Percentiles rank a stretch among this genome's conserved stretches.
These are phyloP conservation scores for Phoxinus phoxinus DNA, from an alignment of 2,113 vertebrate species.

Conservation along the genomic window DNA sequence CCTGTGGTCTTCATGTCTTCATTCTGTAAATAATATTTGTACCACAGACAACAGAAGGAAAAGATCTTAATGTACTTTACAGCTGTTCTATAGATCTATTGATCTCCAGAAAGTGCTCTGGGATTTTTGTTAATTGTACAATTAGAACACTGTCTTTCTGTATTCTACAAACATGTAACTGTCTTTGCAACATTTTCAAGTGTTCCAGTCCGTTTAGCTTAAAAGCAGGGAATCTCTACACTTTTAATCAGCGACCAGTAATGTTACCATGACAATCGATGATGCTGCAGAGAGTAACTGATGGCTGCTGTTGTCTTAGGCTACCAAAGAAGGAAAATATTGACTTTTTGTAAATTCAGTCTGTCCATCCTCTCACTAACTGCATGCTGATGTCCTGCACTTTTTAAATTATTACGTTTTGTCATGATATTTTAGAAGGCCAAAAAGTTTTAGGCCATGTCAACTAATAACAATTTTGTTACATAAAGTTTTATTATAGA, in stretches of 20 bases:
- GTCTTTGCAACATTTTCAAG: not conserved
- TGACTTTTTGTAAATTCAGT: conserved; percentile 50
- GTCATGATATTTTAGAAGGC: not conserved
- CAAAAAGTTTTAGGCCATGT: too few species aligned
- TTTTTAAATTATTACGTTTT: not conserved
- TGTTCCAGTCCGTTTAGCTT: not conserved
- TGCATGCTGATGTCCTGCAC: not conserved
- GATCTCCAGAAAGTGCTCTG: not conserved
- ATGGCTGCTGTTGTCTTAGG: conserved; percentile 40
- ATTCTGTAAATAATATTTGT: not conserved
- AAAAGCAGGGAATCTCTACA: not conserved
- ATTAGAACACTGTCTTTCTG: not conserved
- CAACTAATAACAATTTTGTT: not conserved
- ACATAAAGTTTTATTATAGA: too few species aligned
- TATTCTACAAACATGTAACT: not conserved
- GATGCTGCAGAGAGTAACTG: conserved; percentile 1
- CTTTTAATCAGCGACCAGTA: conserved; percentile 24
- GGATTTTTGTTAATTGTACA: not conserved
- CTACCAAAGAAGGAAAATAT: conserved; percentile 34
- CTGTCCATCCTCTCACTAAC: conserved; percentile 16
- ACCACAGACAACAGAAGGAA: not conserved
- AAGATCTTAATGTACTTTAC: not conserved
- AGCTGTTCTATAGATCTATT: not conserved
- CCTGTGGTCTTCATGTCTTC: not conserved
- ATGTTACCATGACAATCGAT: conserved; percentile 44